These are phyloP conservation scores for Dicrurus megarhynchus DNA, from an alignment of 2,113 vertebrate species.

Conservation along the genomic window DNA sequence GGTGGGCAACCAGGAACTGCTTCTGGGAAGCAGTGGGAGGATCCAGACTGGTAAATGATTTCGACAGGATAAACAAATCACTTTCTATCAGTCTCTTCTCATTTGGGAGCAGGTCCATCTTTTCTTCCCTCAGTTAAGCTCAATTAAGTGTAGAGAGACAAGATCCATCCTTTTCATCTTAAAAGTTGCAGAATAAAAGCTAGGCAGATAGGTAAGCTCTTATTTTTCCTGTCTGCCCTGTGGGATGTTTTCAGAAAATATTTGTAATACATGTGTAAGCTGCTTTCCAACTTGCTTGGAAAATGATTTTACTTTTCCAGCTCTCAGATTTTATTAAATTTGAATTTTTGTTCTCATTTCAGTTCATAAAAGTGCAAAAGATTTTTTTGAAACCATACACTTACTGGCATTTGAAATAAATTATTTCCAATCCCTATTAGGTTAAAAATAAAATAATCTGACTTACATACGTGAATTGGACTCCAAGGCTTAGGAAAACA, in stretches of 20 bases:
- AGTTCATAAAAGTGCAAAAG: constrained; percentile 36
- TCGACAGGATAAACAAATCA: background rate
- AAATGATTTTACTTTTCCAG: constrained; percentile 27
- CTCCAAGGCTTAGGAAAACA: constrained; percentile 43
- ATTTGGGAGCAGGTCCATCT: constrained; percentile 57
- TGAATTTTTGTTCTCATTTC: constrained; percentile 60
- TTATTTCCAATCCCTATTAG: constrained; percentile 14
- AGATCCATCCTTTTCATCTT: constrained; percentile 43
- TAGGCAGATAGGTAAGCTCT: constrained; percentile 25
- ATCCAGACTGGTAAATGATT: background rate
- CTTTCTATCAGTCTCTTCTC: constrained; percentile 1
- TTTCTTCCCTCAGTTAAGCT: constrained; percentile 60
- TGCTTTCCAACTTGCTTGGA: background rate
- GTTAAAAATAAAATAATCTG: constrained; percentile 63
- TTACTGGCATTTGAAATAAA: constrained; percentile 52
- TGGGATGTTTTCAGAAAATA: constrained; percentile 41
- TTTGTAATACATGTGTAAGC: background rate
- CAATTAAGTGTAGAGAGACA: constrained; percentile 49
- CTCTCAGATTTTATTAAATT: constrained; percentile 67
- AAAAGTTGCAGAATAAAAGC: constrained; percentile 20
- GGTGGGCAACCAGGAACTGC: background rate
- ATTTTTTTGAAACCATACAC: constrained; percentile 43
- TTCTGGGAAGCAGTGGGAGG: background rate
- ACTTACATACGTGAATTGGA: constrained; percentile 38
- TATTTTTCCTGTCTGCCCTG: background rate